Evolutionary conservation across 2,888 invertebrate genomes (phyloP).

Genomic region (Lasioglossum vierecki): DNA sequence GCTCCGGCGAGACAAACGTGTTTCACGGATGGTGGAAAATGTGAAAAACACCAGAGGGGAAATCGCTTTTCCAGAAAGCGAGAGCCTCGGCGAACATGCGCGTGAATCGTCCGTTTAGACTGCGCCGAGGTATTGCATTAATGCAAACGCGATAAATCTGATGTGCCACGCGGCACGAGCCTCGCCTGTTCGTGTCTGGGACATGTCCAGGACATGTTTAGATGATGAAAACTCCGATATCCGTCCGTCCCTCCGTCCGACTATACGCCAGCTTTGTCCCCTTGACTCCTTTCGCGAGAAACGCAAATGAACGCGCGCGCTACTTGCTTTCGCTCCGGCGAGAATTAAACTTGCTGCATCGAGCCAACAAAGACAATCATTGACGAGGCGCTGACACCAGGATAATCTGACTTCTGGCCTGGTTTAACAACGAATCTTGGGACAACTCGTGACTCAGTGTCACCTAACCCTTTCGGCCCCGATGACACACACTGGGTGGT

Average conservation of each 20-base stretch:
- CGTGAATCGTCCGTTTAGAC: background rate
- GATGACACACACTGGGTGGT: background rate
- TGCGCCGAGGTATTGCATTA: constrained; percentile 6
- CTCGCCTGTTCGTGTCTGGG: constrained; percentile 20
- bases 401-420: constrained; percentile 51
- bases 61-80: background rate
- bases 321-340: constrained; percentile 37
- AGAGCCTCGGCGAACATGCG: background rate
- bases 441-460: background rate
- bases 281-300: constrained; percentile 56
- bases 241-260: constrained; percentile 59
- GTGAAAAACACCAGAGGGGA: background rate
- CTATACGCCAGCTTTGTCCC: constrained; percentile 60
- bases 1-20: background rate
- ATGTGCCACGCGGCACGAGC: background rate
- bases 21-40: background rate
- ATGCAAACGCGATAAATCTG: constrained; percentile 23
- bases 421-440: background rate
- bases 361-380: constrained; percentile 37
- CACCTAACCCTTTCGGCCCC: background rate
- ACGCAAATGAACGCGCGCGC: constrained; percentile 55
- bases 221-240: constrained; percentile 71
- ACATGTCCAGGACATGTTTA: constrained; percentile 58
- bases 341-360: constrained; percentile 44
- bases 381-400: constrained; percentile 15